phyloP scores from a whole-genome alignment of 2,888 invertebrate genomes.

The Chromoteleia sp. region DNA sequence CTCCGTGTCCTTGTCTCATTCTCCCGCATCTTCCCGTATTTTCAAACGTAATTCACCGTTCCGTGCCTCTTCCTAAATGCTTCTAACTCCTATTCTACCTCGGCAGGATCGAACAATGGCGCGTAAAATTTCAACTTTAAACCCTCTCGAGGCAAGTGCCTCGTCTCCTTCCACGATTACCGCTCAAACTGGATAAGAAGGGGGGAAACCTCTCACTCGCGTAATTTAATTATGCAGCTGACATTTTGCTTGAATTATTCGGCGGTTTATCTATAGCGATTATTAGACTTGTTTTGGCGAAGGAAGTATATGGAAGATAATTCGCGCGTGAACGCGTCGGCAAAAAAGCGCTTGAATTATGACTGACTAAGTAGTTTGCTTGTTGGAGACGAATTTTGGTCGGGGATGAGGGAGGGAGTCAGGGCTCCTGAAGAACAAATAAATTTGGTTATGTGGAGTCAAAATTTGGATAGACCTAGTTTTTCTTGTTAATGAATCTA shows the following conservation, averaged over 20 bases:
- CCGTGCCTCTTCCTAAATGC: slow-evolving; percentile 81
- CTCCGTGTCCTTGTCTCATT: slow-evolving; percentile 53
- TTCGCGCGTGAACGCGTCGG: slow-evolving; percentile 52
- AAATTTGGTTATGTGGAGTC: not conserved
- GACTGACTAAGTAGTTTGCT: slow-evolving; percentile 58
- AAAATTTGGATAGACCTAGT: too few relatives aligned
- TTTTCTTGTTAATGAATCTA: too few relatives aligned
- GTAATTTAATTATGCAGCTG: slow-evolving; percentile 80
- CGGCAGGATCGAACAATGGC: slow-evolving; percentile 82
- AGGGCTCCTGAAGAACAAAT: not conserved
- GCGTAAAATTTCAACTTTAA: slow-evolving; percentile 84
- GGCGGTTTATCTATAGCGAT: slow-evolving; percentile 66
- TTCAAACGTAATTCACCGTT: slow-evolving; percentile 75
- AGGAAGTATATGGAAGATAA: slow-evolving; percentile 57
- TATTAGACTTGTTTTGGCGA: slow-evolving; percentile 66
- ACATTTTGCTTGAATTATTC: slow-evolving; percentile 69
- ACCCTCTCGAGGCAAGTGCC: slow-evolving; percentile 71
- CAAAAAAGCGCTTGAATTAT: slow-evolving; percentile 56
- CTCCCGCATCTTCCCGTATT: slow-evolving; percentile 70
- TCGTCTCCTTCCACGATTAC: slow-evolving; percentile 59
- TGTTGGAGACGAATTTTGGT: slow-evolving; percentile 51
- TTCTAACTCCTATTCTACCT: slow-evolving; percentile 82
- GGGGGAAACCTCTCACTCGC: slow-evolving; percentile 75
- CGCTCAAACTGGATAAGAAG: slow-evolving; percentile 63
- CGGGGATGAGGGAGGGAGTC: not conserved